These are phyloP conservation scores for Coilia nasus DNA, from an alignment of 2,797 vertebrate species.

Conservation along the genomic window DNA sequence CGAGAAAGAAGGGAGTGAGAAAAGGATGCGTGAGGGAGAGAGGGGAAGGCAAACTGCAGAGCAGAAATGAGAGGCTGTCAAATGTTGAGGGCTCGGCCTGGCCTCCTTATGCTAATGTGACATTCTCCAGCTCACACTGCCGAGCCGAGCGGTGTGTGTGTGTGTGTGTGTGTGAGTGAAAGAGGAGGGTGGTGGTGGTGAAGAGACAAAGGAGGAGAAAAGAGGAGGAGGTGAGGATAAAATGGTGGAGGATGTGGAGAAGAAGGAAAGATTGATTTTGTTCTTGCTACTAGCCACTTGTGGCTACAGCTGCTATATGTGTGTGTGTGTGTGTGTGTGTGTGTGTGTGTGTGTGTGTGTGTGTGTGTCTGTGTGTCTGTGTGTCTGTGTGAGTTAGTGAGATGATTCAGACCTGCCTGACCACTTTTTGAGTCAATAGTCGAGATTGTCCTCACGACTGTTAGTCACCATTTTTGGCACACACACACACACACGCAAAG, in stretches of 20 bases:
- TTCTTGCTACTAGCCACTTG: too few relatives aligned
- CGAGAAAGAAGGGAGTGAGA: neutral
- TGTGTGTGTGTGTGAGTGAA: neutral
- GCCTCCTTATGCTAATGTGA: constrained; percentile 79
- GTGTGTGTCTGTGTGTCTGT: neutral
- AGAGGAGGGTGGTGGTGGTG: neutral
- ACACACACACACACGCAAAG: too few relatives aligned
- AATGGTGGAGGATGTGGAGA: neutral
- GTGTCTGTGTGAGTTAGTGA: neutral
- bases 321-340: neutral
- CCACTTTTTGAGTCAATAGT: neutral
- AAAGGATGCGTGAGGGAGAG: too few relatives aligned
- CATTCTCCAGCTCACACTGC: constrained; percentile 62
- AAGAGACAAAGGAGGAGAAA: neutral
- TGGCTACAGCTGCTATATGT: too few relatives aligned
- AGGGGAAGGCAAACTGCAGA: neutral
- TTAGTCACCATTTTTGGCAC: neutral
- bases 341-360: neutral
- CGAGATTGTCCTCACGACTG: neutral
- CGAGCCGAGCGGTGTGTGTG: neutral
- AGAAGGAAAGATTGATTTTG: too few relatives aligned
- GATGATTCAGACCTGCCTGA: neutral
- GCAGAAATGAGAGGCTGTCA: constrained; percentile 76
- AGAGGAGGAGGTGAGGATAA: neutral
- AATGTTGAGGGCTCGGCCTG: constrained; percentile 69